Base-by-base conservation (phyloP, 2,888 invertebrate genomes). In the Cordilura impudica region DNA sequence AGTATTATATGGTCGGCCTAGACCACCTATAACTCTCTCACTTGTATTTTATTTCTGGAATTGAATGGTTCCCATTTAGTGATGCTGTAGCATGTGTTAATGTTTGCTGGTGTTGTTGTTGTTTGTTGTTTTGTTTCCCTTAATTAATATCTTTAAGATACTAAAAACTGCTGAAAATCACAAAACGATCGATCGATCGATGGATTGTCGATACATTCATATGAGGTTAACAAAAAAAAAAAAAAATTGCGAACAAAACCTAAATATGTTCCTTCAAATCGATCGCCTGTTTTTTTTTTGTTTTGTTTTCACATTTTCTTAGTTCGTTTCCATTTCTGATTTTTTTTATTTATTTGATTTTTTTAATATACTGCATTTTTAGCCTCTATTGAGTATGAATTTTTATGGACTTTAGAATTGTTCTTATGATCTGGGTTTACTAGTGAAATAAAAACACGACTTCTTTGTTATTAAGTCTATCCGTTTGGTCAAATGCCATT, bases 111-210 rank as follows among this genome's bases (percentile, higher is more conserved):
- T 58, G 43, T 60, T 74, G 61, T 61, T 35, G 31, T 47, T 72
- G 35, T 12, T 51, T 73, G 69, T 73, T 58, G 45, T 56, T 78
- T 43, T 78, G 69, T 70, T 78, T 78, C 53, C 71, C 75, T 75
- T 79, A 79, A 79, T 79, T 79, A 79, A 79, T 79, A 79, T 75
- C 75, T 67, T 74, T 43, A 63, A 75, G 61, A 79, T 72, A 67
- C 71, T 53, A 67, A 75, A 71, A 71, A 67, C 78, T 78, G 78
- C 65, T 78, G 65, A 78, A 78, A 78, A 78, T 78, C 78, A 74
- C 78, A 78, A 74, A 74, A 74, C 65, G 70, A 75, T 72, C 75
- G 61, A 73, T 66, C 43, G 51, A 51, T 69, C 65, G 65, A 66
- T 77, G 60, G 60, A 35, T 51, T 51, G 29, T 51, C 58, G 51